Percentiles rank a stretch among this genome's conserved stretches.
Evolutionary conservation across 2,113 vertebrate species (phyloP).

Genomic region (Labeo catla): DNA sequence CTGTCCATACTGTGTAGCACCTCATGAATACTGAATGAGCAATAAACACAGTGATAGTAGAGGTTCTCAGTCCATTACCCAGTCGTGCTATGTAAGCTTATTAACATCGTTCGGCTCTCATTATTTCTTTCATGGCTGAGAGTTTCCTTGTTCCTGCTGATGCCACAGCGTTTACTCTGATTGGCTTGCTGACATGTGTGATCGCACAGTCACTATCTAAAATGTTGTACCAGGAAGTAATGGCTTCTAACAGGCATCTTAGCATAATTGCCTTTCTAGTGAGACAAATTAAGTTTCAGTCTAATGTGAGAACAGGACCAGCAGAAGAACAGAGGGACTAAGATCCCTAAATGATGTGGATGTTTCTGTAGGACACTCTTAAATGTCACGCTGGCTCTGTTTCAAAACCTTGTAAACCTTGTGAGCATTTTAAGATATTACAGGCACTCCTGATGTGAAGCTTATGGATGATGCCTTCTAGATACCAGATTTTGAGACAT

Average conservation of each 20-base stretch:
- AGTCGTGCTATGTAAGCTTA: conserved; percentile 72
- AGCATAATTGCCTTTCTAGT: conserved; percentile 72
- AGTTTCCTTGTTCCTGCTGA: conserved; percentile 62
- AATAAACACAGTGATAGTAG: conserved; percentile 1
- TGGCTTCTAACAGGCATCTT: conserved; percentile 71
- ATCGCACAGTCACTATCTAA: conserved; percentile 71
- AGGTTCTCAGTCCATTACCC: conserved; percentile 45
- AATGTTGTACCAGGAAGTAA: conserved; percentile 73
- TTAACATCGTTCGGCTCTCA: conserved; percentile 71
- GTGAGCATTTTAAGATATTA: neutral
- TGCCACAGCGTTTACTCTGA: conserved; percentile 51
- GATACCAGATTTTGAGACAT: neutral
- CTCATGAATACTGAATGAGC: conserved; percentile 34
- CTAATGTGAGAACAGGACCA: conserved; percentile 58
- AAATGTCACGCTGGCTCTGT: neutral
- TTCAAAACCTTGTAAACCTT: neutral
- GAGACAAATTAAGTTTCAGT: conserved; percentile 71
- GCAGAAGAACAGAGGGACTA: neutral
- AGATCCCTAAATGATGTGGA: neutral
- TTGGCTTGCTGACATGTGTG: conserved; percentile 71
- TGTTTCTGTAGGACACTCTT: neutral
- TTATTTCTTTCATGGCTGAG: conserved; percentile 73
- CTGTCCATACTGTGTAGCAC: neutral
- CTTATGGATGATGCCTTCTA: neutral
- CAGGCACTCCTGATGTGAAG: neutral